Evolutionary conservation across 2,888 invertebrate species (phyloP).

Genomic region (Zhuqinia jingwanae): DNA sequence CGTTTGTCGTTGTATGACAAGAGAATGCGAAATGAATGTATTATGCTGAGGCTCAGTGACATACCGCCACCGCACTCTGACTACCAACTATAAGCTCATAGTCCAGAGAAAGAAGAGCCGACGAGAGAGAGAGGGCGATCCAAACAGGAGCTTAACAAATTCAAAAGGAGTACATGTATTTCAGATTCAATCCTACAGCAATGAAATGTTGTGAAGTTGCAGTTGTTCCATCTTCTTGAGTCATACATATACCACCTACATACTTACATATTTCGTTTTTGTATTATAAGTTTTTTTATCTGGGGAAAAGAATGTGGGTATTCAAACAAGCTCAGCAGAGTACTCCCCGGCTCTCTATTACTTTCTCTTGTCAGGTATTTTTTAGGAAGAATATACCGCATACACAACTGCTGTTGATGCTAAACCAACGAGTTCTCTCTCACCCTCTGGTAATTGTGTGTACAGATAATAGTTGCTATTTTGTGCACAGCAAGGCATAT

Average conservation of each 20-base stretch:
- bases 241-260: no score
- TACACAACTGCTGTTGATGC: no score
- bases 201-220: constrained; percentile 56
- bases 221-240: constrained; percentile 45
- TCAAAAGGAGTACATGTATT: constrained; percentile 8
- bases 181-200: constrained; percentile 1
- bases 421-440: neutral
- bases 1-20: constrained; percentile 2
- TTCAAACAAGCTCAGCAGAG: constrained; percentile 63
- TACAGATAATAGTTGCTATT: neutral
- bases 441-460: neutral
- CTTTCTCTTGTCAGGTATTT: constrained; percentile 15
- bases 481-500: neutral
- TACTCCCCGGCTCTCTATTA: constrained; percentile 8
- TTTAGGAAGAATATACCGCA: no score
- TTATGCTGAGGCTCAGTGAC: constrained; percentile 60
- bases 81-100: constrained; percentile 40
- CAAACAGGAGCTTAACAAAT: constrained; percentile 40
- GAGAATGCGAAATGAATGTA: neutral
- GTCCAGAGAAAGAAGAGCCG: neutral
- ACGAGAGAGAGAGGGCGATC: no score
- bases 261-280: no score
- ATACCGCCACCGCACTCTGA: constrained; percentile 53
- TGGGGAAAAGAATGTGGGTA: constrained; percentile 6
- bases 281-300: neutral